Base-by-base conservation (phyloP, 1,140 invertebrate genomes). In the Carposina sasakii region DNA sequence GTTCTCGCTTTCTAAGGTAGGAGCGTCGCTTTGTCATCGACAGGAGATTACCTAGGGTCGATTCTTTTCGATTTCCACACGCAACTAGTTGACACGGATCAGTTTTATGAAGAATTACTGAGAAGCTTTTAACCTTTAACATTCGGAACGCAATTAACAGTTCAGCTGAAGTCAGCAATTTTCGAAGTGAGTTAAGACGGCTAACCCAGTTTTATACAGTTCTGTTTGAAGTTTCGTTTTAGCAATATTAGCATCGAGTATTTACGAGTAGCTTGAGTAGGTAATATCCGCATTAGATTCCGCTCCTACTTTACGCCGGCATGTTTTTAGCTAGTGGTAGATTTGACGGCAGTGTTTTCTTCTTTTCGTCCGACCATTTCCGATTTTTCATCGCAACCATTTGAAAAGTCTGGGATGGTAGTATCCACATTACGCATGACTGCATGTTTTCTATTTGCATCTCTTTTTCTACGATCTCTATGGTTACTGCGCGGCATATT, bases 401-500 rank as follows among this genome's bases (percentile, higher is more conserved):
- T 39, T 46, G 49, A 57, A 57, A 56, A 49, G 54, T 62, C 63
- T 67, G 60, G 54, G 44, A 23, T 42, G 51, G 69, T 56, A 64
- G 21, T 36, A 39, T 48, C 53, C 73, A 52, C 66, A 56, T 63
- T 71, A 57, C 62, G 79, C 76, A 84, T 73, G 76, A 49, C 48
- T 76, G 78, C 76, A 82, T 82, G 77, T 69, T 79, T 71, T 73
- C 71, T 72, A 62, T 72, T 63, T 77, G 75, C 75, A 79, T 79
- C 66, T 71, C 55, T 46, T 66, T 75, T 81, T 78, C 76, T 84
- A 84, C 81, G 81, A 84, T 84, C 76, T 84, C 81, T 84, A 84
- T 84, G 81, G 81, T 84, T 84, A 84, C 81, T 82, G 81, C 76
- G 81, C 77, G 81, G 77, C 81, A 81, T 81, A 84, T 71, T 63